Evolutionary conservation across 2,797 vertebrate species (phyloP).

Genomic region (Phataginus tetradactyla): DNA sequence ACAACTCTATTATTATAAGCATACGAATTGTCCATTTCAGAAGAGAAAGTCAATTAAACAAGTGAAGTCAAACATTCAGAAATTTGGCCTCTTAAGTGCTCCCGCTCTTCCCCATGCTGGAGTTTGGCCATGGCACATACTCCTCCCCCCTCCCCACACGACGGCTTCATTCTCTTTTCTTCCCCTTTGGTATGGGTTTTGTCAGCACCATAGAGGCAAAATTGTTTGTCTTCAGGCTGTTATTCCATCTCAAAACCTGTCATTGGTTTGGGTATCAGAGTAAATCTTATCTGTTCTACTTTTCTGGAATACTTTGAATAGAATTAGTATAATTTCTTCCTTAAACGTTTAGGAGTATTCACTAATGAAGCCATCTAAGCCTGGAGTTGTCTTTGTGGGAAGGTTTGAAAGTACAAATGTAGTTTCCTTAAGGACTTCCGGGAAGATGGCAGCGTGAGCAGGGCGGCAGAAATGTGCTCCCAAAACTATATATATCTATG

Average conservation of each 20-base stretch:
- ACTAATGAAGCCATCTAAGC: background rate
- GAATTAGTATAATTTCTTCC: background rate
- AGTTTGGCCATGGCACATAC: background rate
- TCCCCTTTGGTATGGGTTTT: background rate
- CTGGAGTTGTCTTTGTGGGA: background rate
- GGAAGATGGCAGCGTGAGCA: no score
- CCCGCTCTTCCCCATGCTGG: background rate
- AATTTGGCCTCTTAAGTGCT: rapidly evolving
- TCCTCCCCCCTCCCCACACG: background rate
- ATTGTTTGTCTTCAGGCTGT: background rate
- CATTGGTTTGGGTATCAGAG: background rate
- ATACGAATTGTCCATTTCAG: background rate
- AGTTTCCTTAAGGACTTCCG: background rate
- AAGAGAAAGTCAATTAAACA: background rate
- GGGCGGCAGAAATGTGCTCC: no score
- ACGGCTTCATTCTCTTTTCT: background rate
- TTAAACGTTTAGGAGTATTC: background rate
- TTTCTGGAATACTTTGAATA: background rate
- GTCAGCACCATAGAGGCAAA: background rate
- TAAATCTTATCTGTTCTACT: background rate
- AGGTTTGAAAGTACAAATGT: background rate
- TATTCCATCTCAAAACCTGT: background rate
- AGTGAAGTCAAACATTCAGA: background rate
- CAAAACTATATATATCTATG: no score
- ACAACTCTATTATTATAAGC: background rate